Evolutionary conservation across 1,140 invertebrate genomes (phyloP), one percentile per base, ranked within the genome.

Genomic region (Scaptomyza hsui): DNA sequence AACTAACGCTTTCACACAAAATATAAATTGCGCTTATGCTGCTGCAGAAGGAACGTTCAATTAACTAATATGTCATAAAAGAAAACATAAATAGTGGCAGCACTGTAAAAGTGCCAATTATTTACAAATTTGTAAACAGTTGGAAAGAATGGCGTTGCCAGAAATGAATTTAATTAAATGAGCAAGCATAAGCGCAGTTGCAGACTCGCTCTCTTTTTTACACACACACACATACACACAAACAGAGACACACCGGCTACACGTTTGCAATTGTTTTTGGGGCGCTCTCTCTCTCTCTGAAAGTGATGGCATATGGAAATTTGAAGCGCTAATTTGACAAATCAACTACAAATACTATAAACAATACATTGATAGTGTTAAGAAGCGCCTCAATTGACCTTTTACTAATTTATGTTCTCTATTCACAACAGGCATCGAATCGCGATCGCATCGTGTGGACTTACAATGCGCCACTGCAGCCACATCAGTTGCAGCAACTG

Each of bases 361-460:
- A 26, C 3, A 49, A 2, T 42, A 61, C 35, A 53, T 63, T 35
- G 10, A 13, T 21, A 48, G 0, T 53, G 13, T 9, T 52, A 62
- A 51, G 42, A 24, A 47, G 19, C 26, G 1, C n/a, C 2, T 9
- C 19, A 47, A 62, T 59, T 69, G 63, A 21, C 3, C 9, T 7
- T 0, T 37, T 29, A 62, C 69, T 85, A 85, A 85, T 86, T 47
- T 42, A 35, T 72, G 32, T 19, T 63, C 44, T 79, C 2, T n/a
- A 3, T 74, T 39, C 41, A 16, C 41, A 47, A 26, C 59, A 89
- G 90, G 82, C 78, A 49, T 91, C 90, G 51, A 90, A 90, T 89
- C 88, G 90, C 53, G 91, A 95, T 83, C 94, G 96, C 68, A 96
- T 97, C 73, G 96, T 97, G 10, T 97, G 96, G 96, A 97, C 96